Evolutionary conservation across 2,888 invertebrate genomes (phyloP).

Genomic region (Epirrhoe alternata): DNA sequence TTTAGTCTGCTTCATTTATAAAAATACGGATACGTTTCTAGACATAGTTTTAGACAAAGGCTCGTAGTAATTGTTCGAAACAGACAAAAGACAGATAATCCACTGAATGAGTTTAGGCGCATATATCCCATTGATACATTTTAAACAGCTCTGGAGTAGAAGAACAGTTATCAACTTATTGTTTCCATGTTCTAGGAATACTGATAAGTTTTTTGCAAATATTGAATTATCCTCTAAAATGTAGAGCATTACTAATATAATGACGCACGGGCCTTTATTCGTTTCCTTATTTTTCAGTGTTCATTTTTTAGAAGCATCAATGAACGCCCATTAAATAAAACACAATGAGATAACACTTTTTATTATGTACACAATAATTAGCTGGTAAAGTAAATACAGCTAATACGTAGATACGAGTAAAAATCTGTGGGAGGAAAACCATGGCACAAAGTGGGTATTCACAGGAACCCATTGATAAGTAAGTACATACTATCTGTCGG

Average conservation of each 20-base stretch:
- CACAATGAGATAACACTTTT: neutral
- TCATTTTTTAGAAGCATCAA: conserved; percentile 6
- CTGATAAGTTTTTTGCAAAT: neutral
- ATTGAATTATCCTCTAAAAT: neutral
- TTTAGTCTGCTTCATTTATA: neutral
- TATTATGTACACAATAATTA: neutral
- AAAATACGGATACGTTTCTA: neutral
- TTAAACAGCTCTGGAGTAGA: too few relatives aligned
- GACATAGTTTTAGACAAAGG: too few relatives aligned
- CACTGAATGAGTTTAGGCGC: neutral
- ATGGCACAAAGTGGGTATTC: conserved; percentile 10
- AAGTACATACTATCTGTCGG: conserved; percentile 4
- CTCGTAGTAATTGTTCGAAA: neutral
- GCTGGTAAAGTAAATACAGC: neutral
- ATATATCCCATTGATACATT: neutral
- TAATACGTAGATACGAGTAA: neutral
- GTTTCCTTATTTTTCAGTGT: neutral
- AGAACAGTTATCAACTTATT: neutral
- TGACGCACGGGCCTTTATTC: neutral
- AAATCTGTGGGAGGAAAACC: conserved; percentile 6
- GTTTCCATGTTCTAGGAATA: too few relatives aligned
- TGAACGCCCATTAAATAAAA: conserved; percentile 2
- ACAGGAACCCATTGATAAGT: conserved; percentile 16
- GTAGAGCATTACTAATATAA: neutral
- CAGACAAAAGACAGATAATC: neutral